Evolutionary conservation across 2,797 vertebrate genomes (phyloP).

Genomic region (Capromys pilorides): DNA sequence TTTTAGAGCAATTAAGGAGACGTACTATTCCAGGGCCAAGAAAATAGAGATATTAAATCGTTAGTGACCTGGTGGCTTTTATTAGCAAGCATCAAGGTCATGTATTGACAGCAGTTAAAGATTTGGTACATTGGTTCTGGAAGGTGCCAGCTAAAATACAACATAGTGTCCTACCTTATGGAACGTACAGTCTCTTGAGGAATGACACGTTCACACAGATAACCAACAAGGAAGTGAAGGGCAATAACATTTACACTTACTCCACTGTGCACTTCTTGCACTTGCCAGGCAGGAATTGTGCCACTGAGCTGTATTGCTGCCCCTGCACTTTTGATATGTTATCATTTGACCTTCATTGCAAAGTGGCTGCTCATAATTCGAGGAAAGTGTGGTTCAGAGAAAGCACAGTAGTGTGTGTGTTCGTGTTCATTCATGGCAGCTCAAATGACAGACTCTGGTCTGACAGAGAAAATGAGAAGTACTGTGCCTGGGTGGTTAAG

Average conservation of each 20-base stretch:
- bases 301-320: too few relatives aligned
- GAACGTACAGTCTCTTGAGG: background rate
- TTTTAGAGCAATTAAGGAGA: background rate
- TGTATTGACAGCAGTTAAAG: background rate
- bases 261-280: background rate
- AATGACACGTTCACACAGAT: background rate
- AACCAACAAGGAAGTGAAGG: background rate
- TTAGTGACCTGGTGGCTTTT: background rate
- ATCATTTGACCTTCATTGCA: background rate
- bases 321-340: background rate
- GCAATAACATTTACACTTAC: background rate
- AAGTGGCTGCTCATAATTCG: background rate
- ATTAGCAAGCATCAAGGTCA: background rate
- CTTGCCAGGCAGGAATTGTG: too few relatives aligned
- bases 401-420: background rate
- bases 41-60: background rate
- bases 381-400: background rate
- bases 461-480: background rate
- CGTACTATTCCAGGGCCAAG: background rate
- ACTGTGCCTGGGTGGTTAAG: background rate
- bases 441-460: background rate
- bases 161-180: background rate
- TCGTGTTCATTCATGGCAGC: background rate
- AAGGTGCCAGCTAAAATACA: background rate
- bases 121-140: background rate